phyloP scores from a whole-genome alignment of 1,140 invertebrate genomes.

The Adelges cooleyi region DNA sequence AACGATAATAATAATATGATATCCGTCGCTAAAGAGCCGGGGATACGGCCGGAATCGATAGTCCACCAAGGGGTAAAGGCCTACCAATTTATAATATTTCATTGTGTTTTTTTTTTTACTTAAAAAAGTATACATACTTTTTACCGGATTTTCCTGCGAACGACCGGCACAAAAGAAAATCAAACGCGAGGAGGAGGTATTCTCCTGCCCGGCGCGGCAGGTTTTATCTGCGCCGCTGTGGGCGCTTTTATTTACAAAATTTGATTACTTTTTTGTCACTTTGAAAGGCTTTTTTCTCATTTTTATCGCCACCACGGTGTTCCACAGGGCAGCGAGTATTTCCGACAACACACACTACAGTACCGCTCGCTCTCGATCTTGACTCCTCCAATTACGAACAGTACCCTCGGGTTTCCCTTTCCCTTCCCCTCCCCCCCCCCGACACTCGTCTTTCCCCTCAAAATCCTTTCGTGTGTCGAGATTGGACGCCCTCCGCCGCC shows the following conservation, averaged over 20 bases:
- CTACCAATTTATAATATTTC: too few species aligned
- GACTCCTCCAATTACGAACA: slow-evolving; percentile 13
- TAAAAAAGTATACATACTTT: too few species aligned
- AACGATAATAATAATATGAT: too few species aligned
- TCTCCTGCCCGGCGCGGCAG: background rate
- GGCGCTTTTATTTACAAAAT: slow-evolving; percentile 28
- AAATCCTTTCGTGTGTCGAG: too few species aligned
- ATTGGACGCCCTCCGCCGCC: background rate
- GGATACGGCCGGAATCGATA: too few species aligned
- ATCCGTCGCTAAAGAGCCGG: too few species aligned
- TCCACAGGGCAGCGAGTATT: background rate
- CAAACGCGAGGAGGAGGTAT: slow-evolving; percentile 3
- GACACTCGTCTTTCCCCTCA: too few species aligned
- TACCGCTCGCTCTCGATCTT: background rate
- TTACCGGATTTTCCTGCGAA: too few species aligned
- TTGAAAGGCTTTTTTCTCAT: slow-evolving; percentile 24
- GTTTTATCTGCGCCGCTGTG: slow-evolving; percentile 10
- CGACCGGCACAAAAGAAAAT: slow-evolving; percentile 26
- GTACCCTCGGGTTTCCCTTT: background rate
- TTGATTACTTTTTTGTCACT: slow-evolving; percentile 29
- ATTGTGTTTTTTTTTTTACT: too few species aligned
- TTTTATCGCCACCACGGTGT: background rate
- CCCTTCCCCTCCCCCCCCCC: background rate
- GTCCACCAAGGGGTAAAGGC: too few species aligned
- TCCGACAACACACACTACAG: background rate